phyloP scores from a whole-genome alignment of 1,140 invertebrate genomes.

The Drosophila murphyi region DNA sequence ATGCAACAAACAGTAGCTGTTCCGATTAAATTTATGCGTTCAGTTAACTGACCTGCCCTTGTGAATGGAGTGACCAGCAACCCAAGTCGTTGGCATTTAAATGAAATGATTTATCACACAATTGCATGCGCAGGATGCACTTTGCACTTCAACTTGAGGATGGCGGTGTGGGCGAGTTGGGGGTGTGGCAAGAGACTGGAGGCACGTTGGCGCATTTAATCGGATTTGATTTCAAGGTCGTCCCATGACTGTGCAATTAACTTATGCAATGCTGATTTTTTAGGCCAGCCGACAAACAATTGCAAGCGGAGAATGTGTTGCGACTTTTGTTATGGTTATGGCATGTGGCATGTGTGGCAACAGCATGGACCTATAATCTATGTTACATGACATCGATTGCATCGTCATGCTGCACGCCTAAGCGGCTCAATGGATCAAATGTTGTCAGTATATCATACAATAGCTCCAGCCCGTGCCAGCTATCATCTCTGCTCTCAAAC shows the following conservation, averaged over 20 bases:
- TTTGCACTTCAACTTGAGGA: not conserved
- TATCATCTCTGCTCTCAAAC: conserved; percentile 2
- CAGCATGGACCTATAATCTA: not conserved
- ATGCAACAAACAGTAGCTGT: conserved; percentile 8
- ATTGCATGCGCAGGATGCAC: not conserved
- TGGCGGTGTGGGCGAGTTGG: not conserved
- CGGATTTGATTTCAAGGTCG: conserved; percentile 13
- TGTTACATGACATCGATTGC: conserved; percentile 2
- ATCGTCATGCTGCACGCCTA: not conserved
- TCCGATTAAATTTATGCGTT: conserved; percentile 11
- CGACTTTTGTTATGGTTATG: not conserved
- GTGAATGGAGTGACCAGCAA: conserved; percentile 1
- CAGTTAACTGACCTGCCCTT: conserved; percentile 31
- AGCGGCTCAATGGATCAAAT: not conserved
- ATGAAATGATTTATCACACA: not conserved
- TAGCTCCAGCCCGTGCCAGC: no score
- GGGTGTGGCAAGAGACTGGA: not conserved
- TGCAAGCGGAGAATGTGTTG: not conserved
- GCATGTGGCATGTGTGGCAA: conserved; percentile 1
- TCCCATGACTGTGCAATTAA: conserved; percentile 10
- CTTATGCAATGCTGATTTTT: conserved; percentile 6
- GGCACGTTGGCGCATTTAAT: conserved; percentile 2
- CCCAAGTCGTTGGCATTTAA: not conserved
- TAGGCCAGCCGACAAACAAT: not conserved
- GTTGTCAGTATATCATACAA: not conserved